Base-by-base conservation (phyloP, 92 coral and sea anemone genomes). In the Epizoanthus stellaris region DNA sequence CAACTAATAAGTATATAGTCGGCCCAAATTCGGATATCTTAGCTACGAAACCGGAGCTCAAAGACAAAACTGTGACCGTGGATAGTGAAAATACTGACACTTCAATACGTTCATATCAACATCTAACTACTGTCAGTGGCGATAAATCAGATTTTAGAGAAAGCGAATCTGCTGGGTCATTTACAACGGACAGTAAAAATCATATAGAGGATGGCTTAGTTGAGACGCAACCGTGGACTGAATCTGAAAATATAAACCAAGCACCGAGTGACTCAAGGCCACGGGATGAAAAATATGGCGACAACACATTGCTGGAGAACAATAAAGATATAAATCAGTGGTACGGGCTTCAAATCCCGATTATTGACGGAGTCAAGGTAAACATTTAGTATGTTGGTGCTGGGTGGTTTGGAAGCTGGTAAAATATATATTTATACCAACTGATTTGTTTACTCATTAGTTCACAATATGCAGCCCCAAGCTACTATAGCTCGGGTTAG, bases 361-460 rank as follows among this genome's bases (percentile, higher is more conserved):
- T 90, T 17, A 62, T 94, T 71, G 91, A 92, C 72, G 98, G 93
- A 42, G 92, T 94, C 39, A 73, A 82, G 93, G 98, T 90, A 81
- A 59, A 40, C 11, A 52, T 6, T 52, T 45, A 45, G 9, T 4
- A 45, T 6, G 8, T 5, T 6, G 7, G 49, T 43, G 49, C 49
- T 43, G 49, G 7, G 7, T 43, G 7, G 49, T 43, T 43, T 43
- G 52, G 10, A 43, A 6, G 49, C 8, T 43, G 49, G 49, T 6
- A 43, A 30, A 30, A 30, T 30, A 30, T 30, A 30, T 0, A 30
- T 30, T 30, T 30, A 30, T 30, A 30, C 36, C 36, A 30, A 30
- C 36, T 30, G 36, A 30, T 30, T 30, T 30, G 36, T 30, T 30
- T 2, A 30, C 36, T 30, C 36, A 30, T 30, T 30, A 30, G 36